phyloP scores from a whole-genome alignment of 1,140 invertebrate genomes.

The Brachionus sp. region DNA sequence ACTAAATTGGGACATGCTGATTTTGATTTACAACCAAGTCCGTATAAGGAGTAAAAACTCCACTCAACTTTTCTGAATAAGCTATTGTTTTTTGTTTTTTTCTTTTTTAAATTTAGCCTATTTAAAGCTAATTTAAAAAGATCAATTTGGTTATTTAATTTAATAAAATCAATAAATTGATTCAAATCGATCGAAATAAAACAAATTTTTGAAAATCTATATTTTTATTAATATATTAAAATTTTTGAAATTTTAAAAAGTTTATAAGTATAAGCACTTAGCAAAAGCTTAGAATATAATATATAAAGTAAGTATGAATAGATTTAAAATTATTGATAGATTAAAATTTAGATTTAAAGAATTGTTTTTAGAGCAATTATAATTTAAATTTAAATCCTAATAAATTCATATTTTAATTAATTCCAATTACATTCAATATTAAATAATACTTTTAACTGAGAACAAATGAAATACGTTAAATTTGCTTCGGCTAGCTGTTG shows the following conservation, averaged over 20 bases:
- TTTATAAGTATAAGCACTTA: not conserved
- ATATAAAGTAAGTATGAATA: not conserved
- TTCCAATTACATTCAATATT: conserved; percentile 6
- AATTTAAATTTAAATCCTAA: not conserved
- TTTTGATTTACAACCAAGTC: too few relatives aligned
- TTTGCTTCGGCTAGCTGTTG: not conserved
- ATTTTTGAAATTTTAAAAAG: too few relatives aligned
- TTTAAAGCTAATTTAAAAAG: too few relatives aligned
- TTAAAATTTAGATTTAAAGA: not conserved
- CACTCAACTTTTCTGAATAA: too few relatives aligned
- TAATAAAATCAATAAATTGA: not conserved
- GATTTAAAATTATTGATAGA: not conserved
- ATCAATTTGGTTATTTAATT: not conserved
- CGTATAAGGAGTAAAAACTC: too few relatives aligned
- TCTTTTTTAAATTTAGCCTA: too few relatives aligned
- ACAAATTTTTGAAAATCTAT: too few relatives aligned
- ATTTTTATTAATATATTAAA: too few relatives aligned
- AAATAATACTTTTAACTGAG: not conserved
- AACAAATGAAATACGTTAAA: conserved; percentile 25
- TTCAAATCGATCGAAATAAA: too few relatives aligned
- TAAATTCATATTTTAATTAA: not conserved
- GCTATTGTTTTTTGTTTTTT: too few relatives aligned
- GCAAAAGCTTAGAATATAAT: not conserved
- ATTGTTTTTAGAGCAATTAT: not conserved
- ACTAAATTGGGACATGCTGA: too few relatives aligned